Evolutionary conservation across 2,888 invertebrate species (phyloP), one percentile per base, ranked within the genome.

Genomic region (Germaria angustata): DNA sequence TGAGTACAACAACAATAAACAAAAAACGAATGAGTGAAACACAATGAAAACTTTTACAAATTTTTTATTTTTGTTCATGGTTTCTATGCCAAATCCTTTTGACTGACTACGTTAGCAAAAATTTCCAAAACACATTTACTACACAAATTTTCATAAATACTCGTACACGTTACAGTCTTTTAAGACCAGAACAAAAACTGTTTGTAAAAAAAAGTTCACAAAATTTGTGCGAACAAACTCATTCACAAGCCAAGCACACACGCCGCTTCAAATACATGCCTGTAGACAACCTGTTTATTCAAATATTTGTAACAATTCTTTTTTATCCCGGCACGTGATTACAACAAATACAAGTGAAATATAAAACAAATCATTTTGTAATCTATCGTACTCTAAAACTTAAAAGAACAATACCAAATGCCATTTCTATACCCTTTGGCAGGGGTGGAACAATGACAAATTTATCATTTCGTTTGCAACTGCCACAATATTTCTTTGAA

Each of bases 71-170:
- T 36, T 55, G 41, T 44, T 69, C 20, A 32, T 32, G 24, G 69
- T 22, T 69, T 41, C 15, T 22, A 13, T 20, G 32, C n/a, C 32
- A 55, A 68, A 69, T 69, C 32, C 44, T 44, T 55, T 57, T 69
- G 69, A 34, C 55, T 69, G 69, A 55, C 34, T 49, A 17, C 15
- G 22, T 13, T 3, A 9, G 8, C 22, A 44, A 55, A 55, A 44
- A 2, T 36, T n/a, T 22, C 36, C 36, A 13, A 46, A 1, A 20
- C 20, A 11, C 1, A 44, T n/a, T n/a, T n/a, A n/a, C n/a, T n/a
- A n/a, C 22, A 44, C 17, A 24, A 36, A 39, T 53, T 13, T 34
- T 32, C 13, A 3, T 7, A 13, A 6, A 39, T 20, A 20, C 9
- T 2, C 17, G n/a, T n/a, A 20, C 41, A 68, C 55, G 66, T 39